Conservation (phyloP, 2,888 invertebrate species). For the Rhagonycha fulva region DNA sequence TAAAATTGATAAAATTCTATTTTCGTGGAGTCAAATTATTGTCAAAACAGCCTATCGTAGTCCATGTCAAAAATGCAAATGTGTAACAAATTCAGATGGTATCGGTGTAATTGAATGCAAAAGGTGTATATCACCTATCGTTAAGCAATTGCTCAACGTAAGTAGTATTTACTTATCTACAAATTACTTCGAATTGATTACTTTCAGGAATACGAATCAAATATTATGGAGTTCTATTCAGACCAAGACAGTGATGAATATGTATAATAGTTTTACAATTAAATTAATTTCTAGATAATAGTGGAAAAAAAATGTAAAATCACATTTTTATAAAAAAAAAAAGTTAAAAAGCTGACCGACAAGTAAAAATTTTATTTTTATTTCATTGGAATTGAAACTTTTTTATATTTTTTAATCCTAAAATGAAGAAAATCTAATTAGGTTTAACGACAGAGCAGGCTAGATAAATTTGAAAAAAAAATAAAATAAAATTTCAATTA, state of each 20-base stretch:
- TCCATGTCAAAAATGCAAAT: slow-evolving; percentile 38
- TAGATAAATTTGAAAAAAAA: too few species aligned
- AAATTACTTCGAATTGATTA: not conserved
- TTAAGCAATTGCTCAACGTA: slow-evolving; percentile 38
- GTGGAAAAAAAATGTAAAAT: not conserved
- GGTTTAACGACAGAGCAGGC: too few species aligned
- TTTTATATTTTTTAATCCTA: too few species aligned
- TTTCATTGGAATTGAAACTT: too few species aligned
- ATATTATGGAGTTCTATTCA: slow-evolving; percentile 15
- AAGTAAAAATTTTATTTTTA: not conserved
- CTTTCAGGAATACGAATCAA: slow-evolving; percentile 32
- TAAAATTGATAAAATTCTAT: not conserved
- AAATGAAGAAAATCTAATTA: too few species aligned
- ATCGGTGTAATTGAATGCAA: slow-evolving; percentile 34
- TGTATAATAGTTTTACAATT: not conserved
- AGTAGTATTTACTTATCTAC: slow-evolving; percentile 7
- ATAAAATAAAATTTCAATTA: too few species aligned
- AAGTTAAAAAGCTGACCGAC: not conserved
- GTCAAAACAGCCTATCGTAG: slow-evolving; percentile 26
- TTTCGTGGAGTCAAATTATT: slow-evolving; percentile 31
- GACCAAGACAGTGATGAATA: slow-evolving; percentile 11
- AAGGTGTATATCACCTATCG: slow-evolving; percentile 37
- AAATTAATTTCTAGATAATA: not conserved
- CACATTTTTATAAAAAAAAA: not conserved
- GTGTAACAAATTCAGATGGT: slow-evolving; percentile 30